These are phyloP conservation scores for Campoplex nolae DNA, from an alignment of 2,888 invertebrate genomes.

Conservation along the genomic window DNA sequence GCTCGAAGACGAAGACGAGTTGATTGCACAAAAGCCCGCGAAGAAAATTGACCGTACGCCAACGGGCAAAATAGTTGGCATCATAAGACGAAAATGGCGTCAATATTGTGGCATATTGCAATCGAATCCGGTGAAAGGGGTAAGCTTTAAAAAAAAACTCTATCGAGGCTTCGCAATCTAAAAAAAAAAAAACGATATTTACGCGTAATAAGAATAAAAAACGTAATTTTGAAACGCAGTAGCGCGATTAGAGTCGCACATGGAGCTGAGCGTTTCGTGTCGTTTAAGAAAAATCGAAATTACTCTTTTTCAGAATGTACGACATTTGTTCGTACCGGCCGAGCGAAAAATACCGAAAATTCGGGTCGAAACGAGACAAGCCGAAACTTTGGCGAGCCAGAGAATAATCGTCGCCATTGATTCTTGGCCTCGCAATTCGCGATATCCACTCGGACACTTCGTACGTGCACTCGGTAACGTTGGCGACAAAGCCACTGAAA, in stretches of 20 bases:
- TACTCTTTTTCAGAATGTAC: conserved; percentile 80
- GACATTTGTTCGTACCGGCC: conserved; percentile 97
- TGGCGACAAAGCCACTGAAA: conserved; percentile 98
- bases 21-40: conserved; percentile 76
- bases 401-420: conserved; percentile 98
- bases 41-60: conserved; percentile 83
- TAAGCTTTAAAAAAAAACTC: conserved; percentile 70
- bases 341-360: conserved; percentile 97
- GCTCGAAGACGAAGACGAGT: conserved; percentile 87
- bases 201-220: conserved; percentile 12
- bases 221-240: conserved; percentile 26
- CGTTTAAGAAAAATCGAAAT: conserved; percentile 61
- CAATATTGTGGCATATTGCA: conserved; percentile 99
- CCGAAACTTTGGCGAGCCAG: conserved; percentile 91
- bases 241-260: conserved; percentile 6
- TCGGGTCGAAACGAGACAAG: conserved; percentile 97
- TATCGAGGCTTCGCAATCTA: conserved; percentile 5
- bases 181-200: conserved; percentile 4
- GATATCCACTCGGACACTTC: conserved; percentile 98
- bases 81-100: conserved; percentile 97
- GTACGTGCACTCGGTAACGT: conserved; percentile 96
- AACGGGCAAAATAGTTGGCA: conserved; percentile 95
- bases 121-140: conserved; percentile 89
- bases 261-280: conserved; percentile 43
- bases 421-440: conserved; percentile 97